Evolutionary conservation across 2,888 invertebrate genomes (phyloP), one percentile per base, ranked within the genome.

Genomic region (Myathropa florea): DNA sequence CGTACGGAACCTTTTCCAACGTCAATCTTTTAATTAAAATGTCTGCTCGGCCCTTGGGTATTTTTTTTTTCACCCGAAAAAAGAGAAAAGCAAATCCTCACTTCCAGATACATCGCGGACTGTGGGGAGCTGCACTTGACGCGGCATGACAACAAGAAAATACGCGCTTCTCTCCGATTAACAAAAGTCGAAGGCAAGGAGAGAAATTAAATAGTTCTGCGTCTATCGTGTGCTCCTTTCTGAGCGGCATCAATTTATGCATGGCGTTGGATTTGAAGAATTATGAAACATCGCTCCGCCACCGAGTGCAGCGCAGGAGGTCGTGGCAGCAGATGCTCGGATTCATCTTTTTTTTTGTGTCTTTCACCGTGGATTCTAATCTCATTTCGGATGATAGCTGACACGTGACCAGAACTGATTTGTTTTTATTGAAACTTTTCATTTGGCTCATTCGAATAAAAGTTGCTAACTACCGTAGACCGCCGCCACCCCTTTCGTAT

Each of bases 341-440:
- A 9, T 78, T 68, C 61, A 61, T 75, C 36, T 73, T 57, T 68
- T 53, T 18, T 46, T 64, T n/a, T 23, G 18, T n/a, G 18, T 21
- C 7, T 30, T 39, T 18, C 24, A 77, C 24, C 24, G 23, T 57
- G 57, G 4, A 23, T 6, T 57, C 24, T 57, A 57, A 57, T 57
- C 24, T 57, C 23, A 23, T 89, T 90, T 89, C 88, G 84, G 85
- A 89, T 89, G 89, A 89, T 90, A 88, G 89, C 88, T 89, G 90
- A 89, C 92, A 92, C 92, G 92, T 92, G 92, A 93, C 92, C 92
- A 92, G 89, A 90, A 91, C 93, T 89, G 91, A 92, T 92, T 91
- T 90, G 91, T 91, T 91, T 92, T 91, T 89, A 92, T 92, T 91
- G 90, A 87, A 89, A 88, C 72, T 83, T 86, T 86, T 82, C 36